A percentile compares a stretch with the other conserved stretches of the same genome.
Evolutionary conservation across 1,140 invertebrate genomes (phyloP).

Genomic region (Tetranychus urticae): DNA sequence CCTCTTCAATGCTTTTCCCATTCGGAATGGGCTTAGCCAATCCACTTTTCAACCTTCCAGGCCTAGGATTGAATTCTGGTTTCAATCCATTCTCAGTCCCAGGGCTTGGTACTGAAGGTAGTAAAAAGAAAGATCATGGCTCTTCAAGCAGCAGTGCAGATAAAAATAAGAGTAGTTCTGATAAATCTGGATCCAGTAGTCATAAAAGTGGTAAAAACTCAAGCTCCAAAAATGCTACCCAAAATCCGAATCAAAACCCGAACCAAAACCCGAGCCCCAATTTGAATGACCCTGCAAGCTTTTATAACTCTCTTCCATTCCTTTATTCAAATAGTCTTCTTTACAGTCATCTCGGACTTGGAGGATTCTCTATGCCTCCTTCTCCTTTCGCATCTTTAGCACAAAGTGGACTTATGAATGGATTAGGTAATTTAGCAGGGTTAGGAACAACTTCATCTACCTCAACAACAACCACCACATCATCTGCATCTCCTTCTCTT

Average conservation of each 20-base stretch:
- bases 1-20: constrained; percentile 50
- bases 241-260: background rate
- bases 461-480: constrained; percentile 3
- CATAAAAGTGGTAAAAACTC: background rate
- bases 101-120: background rate
- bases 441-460: constrained; percentile 6
- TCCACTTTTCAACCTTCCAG: constrained; percentile 44
- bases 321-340: constrained; percentile 65
- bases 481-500: constrained; percentile 1
- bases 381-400: constrained; percentile 51
- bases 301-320: constrained; percentile 37
- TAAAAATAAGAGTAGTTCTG: background rate
- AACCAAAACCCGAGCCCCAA: background rate
- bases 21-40: constrained; percentile 45
- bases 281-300: background rate
- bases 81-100: constrained; percentile 1
- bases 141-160: background rate
- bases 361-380: constrained; percentile 33
- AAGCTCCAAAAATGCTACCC: background rate
- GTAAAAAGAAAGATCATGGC: background rate
- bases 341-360: constrained; percentile 59
- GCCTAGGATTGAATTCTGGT: constrained; percentile 29
- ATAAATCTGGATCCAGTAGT: background rate
- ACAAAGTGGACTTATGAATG: constrained; percentile 41
- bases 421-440: constrained; percentile 21